Evolutionary conservation across 2,113 vertebrate genomes (phyloP).

Genomic region (Thunnus maccoyii): DNA sequence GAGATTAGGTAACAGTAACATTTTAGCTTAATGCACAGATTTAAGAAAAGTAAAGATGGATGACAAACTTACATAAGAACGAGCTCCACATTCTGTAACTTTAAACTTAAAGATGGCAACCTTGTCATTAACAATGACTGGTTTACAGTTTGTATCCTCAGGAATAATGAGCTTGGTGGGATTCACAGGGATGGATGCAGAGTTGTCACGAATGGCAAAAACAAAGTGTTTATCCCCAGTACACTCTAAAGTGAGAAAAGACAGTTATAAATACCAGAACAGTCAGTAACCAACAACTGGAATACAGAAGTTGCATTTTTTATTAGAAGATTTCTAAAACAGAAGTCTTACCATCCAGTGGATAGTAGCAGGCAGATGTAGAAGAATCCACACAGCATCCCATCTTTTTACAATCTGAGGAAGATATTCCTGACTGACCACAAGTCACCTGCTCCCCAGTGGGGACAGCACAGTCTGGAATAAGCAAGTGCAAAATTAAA

Average conservation of each 20-base stretch:
- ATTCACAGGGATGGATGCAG: constrained; percentile 56
- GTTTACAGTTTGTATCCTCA: constrained; percentile 65
- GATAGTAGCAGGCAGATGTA: constrained; percentile 74
- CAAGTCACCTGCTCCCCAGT: constrained; percentile 59
- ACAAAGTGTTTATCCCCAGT: constrained; percentile 79
- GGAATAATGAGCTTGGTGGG: constrained; percentile 63
- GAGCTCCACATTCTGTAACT: constrained; percentile 79
- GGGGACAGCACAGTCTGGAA: constrained; percentile 72
- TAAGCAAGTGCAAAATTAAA: background rate
- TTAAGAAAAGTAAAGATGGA: background rate
- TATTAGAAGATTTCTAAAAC: background rate
- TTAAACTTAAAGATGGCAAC: constrained; percentile 83
- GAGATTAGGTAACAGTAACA: no score
- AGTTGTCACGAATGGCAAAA: constrained; percentile 67
- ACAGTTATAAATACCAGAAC: background rate
- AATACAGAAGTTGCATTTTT: accelerated
- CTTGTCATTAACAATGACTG: constrained; percentile 59
- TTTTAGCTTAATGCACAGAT: no score
- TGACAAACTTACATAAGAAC: constrained; percentile 72
- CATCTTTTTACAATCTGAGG: constrained; percentile 42
- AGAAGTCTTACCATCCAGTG: constrained; percentile 75
- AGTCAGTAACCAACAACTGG: background rate
- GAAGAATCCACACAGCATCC: constrained; percentile 75
- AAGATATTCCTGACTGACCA: constrained; percentile 15
- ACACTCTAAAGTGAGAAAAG: constrained; percentile 69